These are phyloP conservation scores for Galagoides demidoff DNA, from an alignment of 2,797 vertebrate species.

Conservation along the genomic window DNA sequence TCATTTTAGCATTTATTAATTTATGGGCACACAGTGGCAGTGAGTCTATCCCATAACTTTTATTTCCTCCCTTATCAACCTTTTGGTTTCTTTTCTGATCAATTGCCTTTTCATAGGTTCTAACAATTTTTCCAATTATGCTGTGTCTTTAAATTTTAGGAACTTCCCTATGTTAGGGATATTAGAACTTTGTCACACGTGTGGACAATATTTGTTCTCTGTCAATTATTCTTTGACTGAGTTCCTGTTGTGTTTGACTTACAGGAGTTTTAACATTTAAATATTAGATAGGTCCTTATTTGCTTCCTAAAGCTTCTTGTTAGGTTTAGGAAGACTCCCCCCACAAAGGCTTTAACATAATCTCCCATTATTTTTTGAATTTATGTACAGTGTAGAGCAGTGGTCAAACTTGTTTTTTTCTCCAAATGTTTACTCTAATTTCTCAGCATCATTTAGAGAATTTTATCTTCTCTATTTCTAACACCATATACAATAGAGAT, in stretches of 20 bases:
- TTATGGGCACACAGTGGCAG: background rate
- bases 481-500: background rate
- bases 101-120: background rate
- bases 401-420: background rate
- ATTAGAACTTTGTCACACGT: background rate
- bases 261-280: background rate
- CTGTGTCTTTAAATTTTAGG: background rate
- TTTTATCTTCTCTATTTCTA: background rate
- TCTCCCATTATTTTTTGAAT: background rate
- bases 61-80: background rate
- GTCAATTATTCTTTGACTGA: background rate
- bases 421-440: background rate
- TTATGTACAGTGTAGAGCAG: background rate
- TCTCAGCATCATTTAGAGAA: background rate
- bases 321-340: background rate
- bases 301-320: background rate
- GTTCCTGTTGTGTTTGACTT: background rate
- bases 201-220: background rate
- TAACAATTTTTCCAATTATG: background rate
- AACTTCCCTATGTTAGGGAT: background rate
- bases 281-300: background rate
- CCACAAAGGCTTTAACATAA: background rate
- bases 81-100: background rate
- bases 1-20: background rate
- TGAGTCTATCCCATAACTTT: background rate